These are phyloP conservation scores for Apodemus speciosus DNA, from an alignment of 2,113 vertebrate genomes.

Conservation along the genomic window DNA sequence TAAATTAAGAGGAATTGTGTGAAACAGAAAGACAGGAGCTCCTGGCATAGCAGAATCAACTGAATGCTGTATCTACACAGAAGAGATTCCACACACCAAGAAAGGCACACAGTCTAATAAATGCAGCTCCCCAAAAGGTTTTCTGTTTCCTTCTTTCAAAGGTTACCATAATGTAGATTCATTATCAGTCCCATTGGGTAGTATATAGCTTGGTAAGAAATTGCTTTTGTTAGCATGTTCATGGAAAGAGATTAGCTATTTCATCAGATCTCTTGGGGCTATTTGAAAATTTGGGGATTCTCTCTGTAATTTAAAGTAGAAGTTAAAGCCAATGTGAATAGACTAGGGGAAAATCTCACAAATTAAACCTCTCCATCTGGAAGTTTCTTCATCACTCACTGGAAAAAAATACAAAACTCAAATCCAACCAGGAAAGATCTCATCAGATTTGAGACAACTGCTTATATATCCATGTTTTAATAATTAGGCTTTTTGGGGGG, in stretches of 20 bases:
- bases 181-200: constrained; percentile 81
- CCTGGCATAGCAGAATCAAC: constrained; percentile 30
- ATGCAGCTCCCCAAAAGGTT: constrained; percentile 70
- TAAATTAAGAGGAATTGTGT: neutral
- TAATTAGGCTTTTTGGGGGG: neutral
- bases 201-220: constrained; percentile 83
- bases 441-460: constrained; percentile 35
- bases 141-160: constrained; percentile 78
- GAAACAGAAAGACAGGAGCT: constrained; percentile 44
- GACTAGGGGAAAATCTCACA: constrained; percentile 72
- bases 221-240: constrained; percentile 85
- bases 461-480: constrained; percentile 19
- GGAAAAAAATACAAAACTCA: constrained; percentile 55
- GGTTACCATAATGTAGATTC: constrained; percentile 84
- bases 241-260: constrained; percentile 81
- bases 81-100: neutral
- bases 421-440: constrained; percentile 51
- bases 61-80: constrained; percentile 56
- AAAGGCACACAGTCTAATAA: constrained; percentile 58
- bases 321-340: constrained; percentile 79
- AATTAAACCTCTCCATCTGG: constrained; percentile 80
- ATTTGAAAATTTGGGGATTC: constrained; percentile 86
- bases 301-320: constrained; percentile 82
- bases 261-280: constrained; percentile 81
- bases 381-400: constrained; percentile 73